Conservation (phyloP, 2,113 vertebrate genomes). For the Dasypus novemcinctus region DNA sequence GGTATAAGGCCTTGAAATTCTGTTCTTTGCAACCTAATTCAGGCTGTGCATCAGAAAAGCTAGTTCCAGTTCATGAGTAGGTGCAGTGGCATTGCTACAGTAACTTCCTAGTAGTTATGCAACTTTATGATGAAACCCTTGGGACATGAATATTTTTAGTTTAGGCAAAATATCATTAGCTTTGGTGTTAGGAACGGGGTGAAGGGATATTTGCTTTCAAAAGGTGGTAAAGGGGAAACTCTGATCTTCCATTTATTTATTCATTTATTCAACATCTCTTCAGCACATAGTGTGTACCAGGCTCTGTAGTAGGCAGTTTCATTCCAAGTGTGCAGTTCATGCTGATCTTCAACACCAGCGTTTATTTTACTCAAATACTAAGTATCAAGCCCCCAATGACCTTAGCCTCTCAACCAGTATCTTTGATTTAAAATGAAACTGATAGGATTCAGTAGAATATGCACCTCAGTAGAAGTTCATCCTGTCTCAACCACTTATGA, state of each 20-base stretch:
- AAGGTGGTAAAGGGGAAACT: slow-evolving; percentile 2
- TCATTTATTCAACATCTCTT: slow-evolving; percentile 8
- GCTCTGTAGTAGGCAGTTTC: slow-evolving; percentile 33
- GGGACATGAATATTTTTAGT: neutral
- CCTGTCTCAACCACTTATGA: neutral
- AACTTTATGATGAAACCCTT: slow-evolving; percentile 49
- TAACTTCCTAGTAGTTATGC: slow-evolving; percentile 30
- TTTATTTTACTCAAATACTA: slow-evolving; percentile 56
- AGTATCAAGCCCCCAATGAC: neutral
- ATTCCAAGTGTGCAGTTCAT: slow-evolving; percentile 30
- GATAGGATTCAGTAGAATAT: neutral
- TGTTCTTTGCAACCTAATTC: slow-evolving; percentile 25
- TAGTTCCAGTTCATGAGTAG: neutral
- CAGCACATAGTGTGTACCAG: neutral
- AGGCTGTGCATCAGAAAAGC: neutral
- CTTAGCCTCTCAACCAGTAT: neutral
- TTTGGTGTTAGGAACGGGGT: neutral
- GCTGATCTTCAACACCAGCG: slow-evolving; percentile 50
- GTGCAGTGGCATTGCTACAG: neutral
- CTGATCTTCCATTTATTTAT: neutral
- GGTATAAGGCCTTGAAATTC: slow-evolving; percentile 49
- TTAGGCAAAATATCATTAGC: slow-evolving; percentile 6
- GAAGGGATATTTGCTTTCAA: slow-evolving; percentile 43
- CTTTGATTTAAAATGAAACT: slow-evolving; percentile 28
- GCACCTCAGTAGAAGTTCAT: neutral